Base-by-base conservation (phyloP, 2,888 invertebrate species). In the Cosmia trapezina region DNA sequence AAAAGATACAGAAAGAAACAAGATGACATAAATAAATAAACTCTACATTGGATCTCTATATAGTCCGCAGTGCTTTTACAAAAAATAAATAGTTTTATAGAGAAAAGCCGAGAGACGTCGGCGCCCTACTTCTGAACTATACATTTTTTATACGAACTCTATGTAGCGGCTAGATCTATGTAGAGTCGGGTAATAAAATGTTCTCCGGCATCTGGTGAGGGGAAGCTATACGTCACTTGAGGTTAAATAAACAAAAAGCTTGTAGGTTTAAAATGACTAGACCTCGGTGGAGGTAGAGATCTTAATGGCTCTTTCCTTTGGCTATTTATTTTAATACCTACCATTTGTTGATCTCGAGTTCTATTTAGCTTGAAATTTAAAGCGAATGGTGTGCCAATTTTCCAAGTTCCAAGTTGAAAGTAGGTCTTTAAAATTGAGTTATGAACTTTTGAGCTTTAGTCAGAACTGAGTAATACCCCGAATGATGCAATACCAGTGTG, bases 61-160 rank as follows among this genome's bases (percentile, higher is more conserved):
- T 33, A 80, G 65, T 53, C 67, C 70, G 61, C 41, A 74, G 83
- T 54, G 45, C 59, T 79, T 83, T 74, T 14, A 74, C 53, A 70
- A 84, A 84, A 78, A 78, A 73, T 9, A 84, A 70, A 81, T 80
- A 78, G 78, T 81, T 76, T 74, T 79, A 69, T 70, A 71, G 51
- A 83, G 70, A 66, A 77, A 77, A 71, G 65, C 56, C 68, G 61
- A 43, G 76, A 74, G 64, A 65, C 63, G 75, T 70, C 72, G 60
- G 37, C 74, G 81, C 73, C 78, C 81, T 70, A 83, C 70, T 83
- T 85, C 56, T 64, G 28, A 63, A 60, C 60, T 76, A 47, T 86
- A 87, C 75, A 85, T 86, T 71, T 85, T 87, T 87, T 82, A 86
- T 82, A 65, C 59, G 45, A 17, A 59, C 70, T 76, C 67, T 70